Evolutionary conservation across 2,113 vertebrate genomes (phyloP).

Genomic region (Dissostichus mawsoni): DNA sequence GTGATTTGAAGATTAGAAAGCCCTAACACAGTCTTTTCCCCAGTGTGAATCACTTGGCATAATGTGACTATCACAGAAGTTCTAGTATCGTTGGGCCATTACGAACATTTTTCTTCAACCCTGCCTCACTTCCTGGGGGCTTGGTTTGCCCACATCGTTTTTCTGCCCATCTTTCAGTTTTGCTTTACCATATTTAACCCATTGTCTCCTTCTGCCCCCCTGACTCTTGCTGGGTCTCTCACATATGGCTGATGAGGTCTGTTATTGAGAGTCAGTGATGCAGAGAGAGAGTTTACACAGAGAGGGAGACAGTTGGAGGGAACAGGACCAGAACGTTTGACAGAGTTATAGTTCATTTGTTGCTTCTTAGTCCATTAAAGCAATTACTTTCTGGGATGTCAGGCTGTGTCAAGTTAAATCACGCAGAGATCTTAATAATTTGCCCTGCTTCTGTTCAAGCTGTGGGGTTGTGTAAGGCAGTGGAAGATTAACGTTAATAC

Average conservation of each 20-base stretch:
- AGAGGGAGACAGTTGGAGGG: background rate
- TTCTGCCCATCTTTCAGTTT: conserved; percentile 6
- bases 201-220: background rate
- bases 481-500: background rate
- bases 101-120: no score
- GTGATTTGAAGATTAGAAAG: no score
- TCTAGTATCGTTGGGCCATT: no score
- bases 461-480: background rate
- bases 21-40: background rate
- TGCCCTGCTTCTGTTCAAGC: background rate
- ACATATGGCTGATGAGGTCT: conserved; percentile 19
- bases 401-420: background rate
- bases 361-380: conserved; percentile 12
- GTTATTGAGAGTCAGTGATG: conserved; percentile 48
- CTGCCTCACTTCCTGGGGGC: no score
- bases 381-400: conserved; percentile 35
- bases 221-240: background rate
- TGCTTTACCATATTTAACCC: background rate
- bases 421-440: background rate
- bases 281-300: conserved; percentile 30
- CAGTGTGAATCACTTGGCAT: background rate
- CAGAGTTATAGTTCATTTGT: background rate
- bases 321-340: background rate
- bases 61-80: no score
- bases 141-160: background rate